Evolutionary conservation across 2,113 vertebrate species (phyloP).

Genomic region (Ophiodon elongatus): DNA sequence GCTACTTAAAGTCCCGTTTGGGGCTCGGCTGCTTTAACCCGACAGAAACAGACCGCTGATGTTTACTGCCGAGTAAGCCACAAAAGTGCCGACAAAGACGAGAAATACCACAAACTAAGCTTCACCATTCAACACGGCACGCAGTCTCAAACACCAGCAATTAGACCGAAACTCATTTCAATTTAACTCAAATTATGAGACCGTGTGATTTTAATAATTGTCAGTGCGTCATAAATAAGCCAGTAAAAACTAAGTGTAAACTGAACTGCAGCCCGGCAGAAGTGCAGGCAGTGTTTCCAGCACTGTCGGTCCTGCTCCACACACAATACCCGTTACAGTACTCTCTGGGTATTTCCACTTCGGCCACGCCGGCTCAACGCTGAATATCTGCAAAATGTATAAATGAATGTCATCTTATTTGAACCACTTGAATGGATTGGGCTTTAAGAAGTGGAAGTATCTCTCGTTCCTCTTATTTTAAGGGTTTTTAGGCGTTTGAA

Average conservation of each 20-base stretch:
- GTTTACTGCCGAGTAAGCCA: too few species aligned
- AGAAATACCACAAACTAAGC: background rate
- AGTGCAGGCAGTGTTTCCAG: constrained; percentile 27
- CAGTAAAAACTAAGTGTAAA: background rate
- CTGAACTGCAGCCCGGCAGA: too few species aligned
- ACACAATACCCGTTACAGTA: background rate
- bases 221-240: background rate
- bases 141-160: background rate
- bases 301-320: background rate
- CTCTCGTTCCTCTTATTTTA: background rate
- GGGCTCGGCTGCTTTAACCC: too few species aligned
- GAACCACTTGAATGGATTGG: background rate
- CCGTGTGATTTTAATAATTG: background rate
- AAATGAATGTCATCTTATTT: background rate
- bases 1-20: too few species aligned
- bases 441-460: background rate
- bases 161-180: background rate
- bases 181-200: background rate
- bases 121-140: background rate
- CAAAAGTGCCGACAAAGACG: too few species aligned
- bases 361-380: background rate
- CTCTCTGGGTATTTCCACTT: constrained; percentile 48
- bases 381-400: background rate
- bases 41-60: too few species aligned
- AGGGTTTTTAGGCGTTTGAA: too few species aligned